Percentiles rank a stretch among this genome's conserved stretches.
phyloP scores from a whole-genome alignment of 2,797 vertebrate species.

The Lagorchestes hirsutus region DNA sequence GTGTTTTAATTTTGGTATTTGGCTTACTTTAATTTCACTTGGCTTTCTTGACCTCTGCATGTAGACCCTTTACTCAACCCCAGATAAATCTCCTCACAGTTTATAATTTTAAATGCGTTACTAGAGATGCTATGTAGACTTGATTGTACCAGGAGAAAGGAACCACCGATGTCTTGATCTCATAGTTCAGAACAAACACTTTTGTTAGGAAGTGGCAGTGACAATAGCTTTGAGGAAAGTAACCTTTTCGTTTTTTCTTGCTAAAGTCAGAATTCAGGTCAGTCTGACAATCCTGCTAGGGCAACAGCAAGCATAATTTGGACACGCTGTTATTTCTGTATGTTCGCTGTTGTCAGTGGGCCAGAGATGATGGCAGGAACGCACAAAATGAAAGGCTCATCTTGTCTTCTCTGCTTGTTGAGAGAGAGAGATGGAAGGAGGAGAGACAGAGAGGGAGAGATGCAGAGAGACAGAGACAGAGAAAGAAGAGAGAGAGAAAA shows the following conservation, averaged over 20 bases:
- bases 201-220: neutral
- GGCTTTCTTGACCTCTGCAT: conserved; percentile 13
- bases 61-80: neutral
- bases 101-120: neutral
- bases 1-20: conserved; percentile 47
- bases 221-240: conserved; percentile 19
- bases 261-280: conserved; percentile 34
- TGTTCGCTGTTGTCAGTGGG: conserved; percentile 39
- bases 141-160: neutral
- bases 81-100: neutral
- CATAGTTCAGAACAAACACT: neutral
- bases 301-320: conserved; percentile 28
- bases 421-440: neutral
- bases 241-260: conserved; percentile 11
- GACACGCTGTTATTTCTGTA: conserved; percentile 37
- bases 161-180: neutral
- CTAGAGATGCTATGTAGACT: neutral
- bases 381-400: conserved; percentile 23
- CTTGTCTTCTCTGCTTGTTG: neutral
- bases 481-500: no score
- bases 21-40: neutral
- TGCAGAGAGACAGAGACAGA: no score
- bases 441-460: no score
- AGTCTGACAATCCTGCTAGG: conserved; percentile 28
- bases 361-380: conserved; percentile 17